Conservation (phyloP, 2,113 vertebrate genomes). For the Oreochromis spilurus region DNA sequence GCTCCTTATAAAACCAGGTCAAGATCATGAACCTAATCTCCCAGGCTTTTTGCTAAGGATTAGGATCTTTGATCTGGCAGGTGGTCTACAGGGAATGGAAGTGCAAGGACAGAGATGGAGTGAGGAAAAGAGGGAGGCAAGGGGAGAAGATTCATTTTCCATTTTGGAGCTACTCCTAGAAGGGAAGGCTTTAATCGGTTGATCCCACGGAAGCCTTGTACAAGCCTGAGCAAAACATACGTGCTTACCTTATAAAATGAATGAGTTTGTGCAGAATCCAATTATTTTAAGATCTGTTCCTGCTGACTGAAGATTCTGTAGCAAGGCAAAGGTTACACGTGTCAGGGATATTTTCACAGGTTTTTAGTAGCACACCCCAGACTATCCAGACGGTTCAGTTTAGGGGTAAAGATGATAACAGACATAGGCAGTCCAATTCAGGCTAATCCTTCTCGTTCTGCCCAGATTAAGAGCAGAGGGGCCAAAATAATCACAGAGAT, state of each 20-base stretch:
- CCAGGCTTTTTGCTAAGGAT: constrained; percentile 49
- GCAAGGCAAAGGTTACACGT: not conserved
- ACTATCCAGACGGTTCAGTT: not conserved
- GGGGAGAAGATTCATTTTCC: constrained; percentile 26
- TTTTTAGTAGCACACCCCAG: not conserved
- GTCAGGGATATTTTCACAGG: not conserved
- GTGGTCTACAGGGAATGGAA: constrained; percentile 33
- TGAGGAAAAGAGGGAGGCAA: not conserved
- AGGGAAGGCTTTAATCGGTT: not conserved
- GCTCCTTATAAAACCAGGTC: constrained; percentile 45
- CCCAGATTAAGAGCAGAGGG: constrained; percentile 45
- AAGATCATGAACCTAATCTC: constrained; percentile 56
- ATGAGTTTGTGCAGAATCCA: not conserved
- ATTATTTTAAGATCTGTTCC: not conserved
- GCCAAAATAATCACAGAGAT: constrained; percentile 48
- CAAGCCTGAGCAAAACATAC: not conserved
- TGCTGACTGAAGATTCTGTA: not conserved
- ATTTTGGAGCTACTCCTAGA: constrained; percentile 7
- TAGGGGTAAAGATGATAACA: constrained; percentile 24
- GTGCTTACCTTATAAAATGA: not conserved
- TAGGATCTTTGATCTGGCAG: constrained; percentile 66
- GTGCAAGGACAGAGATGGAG: not conserved
- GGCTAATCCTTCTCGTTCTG: constrained; percentile 44
- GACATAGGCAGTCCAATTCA: constrained; percentile 23
- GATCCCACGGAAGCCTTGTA: not conserved